A percentile compares a stretch with the other conserved stretches of the same genome.
These are phyloP conservation scores for Drosophila navojoa DNA, from an alignment of 1,140 invertebrate species.

Conservation along the genomic window DNA sequence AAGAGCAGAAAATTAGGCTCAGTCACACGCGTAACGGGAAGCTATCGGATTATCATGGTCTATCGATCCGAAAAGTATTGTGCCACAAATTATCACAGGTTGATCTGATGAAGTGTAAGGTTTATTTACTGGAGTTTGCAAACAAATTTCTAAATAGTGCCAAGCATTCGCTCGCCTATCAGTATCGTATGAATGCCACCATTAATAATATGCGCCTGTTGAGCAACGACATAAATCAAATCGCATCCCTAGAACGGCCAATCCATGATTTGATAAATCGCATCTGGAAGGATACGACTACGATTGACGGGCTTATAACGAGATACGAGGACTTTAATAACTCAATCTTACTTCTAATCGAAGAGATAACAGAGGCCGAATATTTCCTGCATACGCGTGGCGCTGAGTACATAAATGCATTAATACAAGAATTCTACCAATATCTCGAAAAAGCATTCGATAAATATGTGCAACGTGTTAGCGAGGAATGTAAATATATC, in stretches of 20 bases:
- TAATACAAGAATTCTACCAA: not conserved
- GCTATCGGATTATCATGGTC: not conserved
- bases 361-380: not conserved
- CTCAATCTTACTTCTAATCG: not conserved
- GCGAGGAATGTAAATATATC: not conserved
- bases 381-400: not conserved
- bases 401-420: not conserved
- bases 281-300: too few relatives aligned
- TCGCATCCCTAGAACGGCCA: too few relatives aligned
- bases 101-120: not conserved
- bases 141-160: too few relatives aligned
- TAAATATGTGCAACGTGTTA: not conserved
- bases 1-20: not conserved
- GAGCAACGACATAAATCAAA: too few relatives aligned
- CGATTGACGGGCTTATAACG: not conserved
- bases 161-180: too few relatives aligned
- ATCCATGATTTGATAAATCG: too few relatives aligned
- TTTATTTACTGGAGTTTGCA: too few relatives aligned
- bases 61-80: not conserved
- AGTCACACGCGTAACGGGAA: not conserved
- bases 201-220: too few relatives aligned
- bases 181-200: too few relatives aligned
- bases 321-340: not conserved
- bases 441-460: not conserved
- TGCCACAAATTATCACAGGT: not conserved